A percentile compares a stretch with the other conserved stretches of the same genome.
Conservation (phyloP, 2,888 invertebrate genomes). For the Aelia acuminata region DNA sequence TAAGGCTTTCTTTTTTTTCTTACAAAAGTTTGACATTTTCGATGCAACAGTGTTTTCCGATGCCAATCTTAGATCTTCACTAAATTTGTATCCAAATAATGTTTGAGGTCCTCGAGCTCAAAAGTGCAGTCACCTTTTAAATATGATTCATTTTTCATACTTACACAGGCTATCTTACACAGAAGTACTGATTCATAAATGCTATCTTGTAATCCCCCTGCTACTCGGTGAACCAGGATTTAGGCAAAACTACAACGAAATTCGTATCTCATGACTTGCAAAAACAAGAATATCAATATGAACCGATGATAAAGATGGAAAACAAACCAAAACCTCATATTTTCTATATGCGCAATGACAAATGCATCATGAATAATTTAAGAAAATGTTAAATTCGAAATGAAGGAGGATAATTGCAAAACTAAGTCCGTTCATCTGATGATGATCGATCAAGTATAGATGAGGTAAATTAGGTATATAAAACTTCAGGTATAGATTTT, state of each 20-base stretch:
- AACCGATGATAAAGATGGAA: neutral
- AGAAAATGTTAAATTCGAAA: neutral
- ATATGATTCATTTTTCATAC: neutral
- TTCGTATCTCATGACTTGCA: neutral
- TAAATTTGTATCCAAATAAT: too few relatives aligned
- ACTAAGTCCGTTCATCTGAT: too few relatives aligned
- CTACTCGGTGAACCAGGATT: neutral
- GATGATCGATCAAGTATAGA: too few relatives aligned
- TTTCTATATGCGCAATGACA: neutral
- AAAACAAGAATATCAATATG: neutral
- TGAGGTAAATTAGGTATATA: too few relatives aligned
- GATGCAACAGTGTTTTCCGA: too few relatives aligned
- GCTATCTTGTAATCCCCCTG: neutral
- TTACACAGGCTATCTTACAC: neutral
- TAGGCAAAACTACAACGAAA: neutral
- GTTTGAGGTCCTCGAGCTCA: too few relatives aligned
- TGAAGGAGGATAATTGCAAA: neutral
- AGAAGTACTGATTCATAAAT: neutral
- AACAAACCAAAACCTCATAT: neutral
- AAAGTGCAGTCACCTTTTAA: too few relatives aligned
- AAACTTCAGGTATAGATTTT: too few relatives aligned
- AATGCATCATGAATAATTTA: neutral
- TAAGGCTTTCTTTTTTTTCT: too few relatives aligned
- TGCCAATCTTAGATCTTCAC: too few relatives aligned
- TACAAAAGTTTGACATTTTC: too few relatives aligned